A percentile compares a stretch with the other conserved stretches of the same genome.
These are phyloP conservation scores for Agrypnus murinus DNA, from an alignment of 2,888 invertebrate species.

Conservation along the genomic window DNA sequence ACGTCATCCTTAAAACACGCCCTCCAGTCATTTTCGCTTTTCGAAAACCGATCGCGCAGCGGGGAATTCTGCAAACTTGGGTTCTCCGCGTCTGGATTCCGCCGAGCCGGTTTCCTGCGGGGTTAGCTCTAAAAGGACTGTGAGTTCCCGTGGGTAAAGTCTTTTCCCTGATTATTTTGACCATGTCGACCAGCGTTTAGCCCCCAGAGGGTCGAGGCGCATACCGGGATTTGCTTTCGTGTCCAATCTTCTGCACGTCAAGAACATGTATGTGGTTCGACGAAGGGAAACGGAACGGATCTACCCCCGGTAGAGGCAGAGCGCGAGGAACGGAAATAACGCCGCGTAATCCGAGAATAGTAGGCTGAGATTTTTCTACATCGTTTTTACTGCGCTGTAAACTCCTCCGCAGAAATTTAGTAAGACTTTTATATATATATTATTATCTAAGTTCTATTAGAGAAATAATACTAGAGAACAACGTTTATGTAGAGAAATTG, in stretches of 20 bases:
- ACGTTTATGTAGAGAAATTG: slow-evolving; percentile 4
- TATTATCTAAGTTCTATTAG: slow-evolving; percentile 31
- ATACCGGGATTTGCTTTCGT: slow-evolving; percentile 51
- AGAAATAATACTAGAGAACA: neutral
- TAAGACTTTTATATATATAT: slow-evolving; percentile 45
- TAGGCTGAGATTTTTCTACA: slow-evolving; percentile 47
- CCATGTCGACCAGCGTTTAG: slow-evolving; percentile 53
- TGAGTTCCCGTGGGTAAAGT: slow-evolving; percentile 53
- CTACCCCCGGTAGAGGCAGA: slow-evolving; percentile 29
- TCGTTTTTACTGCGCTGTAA: slow-evolving; percentile 43
- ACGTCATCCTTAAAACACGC: neutral
- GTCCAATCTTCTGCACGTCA: slow-evolving; percentile 44
- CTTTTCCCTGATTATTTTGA: slow-evolving; percentile 58
- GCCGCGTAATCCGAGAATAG: slow-evolving; percentile 45
- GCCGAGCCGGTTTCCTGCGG: slow-evolving; percentile 43
- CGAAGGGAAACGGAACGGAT: slow-evolving; percentile 37
- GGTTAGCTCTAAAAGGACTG: slow-evolving; percentile 54
- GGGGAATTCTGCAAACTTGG: slow-evolving; percentile 39
- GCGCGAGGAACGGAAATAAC: slow-evolving; percentile 34
- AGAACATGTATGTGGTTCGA: slow-evolving; percentile 28
- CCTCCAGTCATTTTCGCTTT: slow-evolving; percentile 33
- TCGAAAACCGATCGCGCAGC: slow-evolving; percentile 36
- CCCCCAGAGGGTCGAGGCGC: slow-evolving; percentile 51
- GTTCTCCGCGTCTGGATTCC: slow-evolving; percentile 39
- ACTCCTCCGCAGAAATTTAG: slow-evolving; percentile 42